Base-by-base conservation (phyloP, 2,888 invertebrate species). In the Muschampia plurimacula region DNA sequence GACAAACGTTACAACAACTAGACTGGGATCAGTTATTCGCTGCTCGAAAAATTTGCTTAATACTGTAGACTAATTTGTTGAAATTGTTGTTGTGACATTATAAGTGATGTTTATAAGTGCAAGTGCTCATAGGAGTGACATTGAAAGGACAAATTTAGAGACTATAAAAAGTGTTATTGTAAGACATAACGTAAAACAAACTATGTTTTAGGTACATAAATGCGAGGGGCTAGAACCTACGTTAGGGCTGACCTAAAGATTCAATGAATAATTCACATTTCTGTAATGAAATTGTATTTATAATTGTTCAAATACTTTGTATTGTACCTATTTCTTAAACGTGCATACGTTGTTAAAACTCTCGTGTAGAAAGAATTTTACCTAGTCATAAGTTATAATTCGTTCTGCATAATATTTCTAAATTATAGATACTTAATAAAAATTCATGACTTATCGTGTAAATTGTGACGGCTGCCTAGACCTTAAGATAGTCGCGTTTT, bases 21-120 rank as follows among this genome's bases (percentile, higher is more conserved):
- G 93, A 92, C 92, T 93, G 92, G 72, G 92, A 84, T 94, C 93
- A 93, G 94, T 95, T 94, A 94, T 94, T 94, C 95, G 94, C 95
- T 95, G 91, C 84, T 92, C 82, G 95, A 92, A 94, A 95, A 95
- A 95, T 95, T 95, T 89, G 80, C 74, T 78, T 79, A 4, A 32
- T 32, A 79, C 83, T 82, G 76, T 89, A 91, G 88, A 84, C 84
- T 84, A 89, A 90, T 89, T 90, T 89, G 90, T 91, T 91, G 79
- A 87, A 84, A 85, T 88, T 90, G 84, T 90, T 89, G 84, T 85
- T 85, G 87, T 88, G 91, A 90, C 91, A 83, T 86, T 88, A 81
- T 76, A 81, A 90, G 89, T 89, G 89, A 88, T 83, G 81, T 77
- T 83, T 62, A 28, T 36, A 60, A 86, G 89, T 89, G 89, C 82